phyloP scores from a whole-genome alignment of 2,888 invertebrate species.

The Portevinia maculata region DNA sequence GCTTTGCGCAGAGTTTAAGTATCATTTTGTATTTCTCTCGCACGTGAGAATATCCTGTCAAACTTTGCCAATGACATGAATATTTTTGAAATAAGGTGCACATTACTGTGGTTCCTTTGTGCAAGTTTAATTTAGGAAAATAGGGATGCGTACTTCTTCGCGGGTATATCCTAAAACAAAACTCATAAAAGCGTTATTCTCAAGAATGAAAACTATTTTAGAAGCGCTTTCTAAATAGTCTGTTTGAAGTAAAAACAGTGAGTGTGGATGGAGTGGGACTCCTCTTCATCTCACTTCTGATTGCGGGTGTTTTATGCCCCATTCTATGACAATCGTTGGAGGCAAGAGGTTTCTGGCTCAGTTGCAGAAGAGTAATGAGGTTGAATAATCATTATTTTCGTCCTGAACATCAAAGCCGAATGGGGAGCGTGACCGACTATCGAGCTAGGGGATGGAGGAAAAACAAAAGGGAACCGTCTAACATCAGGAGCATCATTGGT shows the following conservation, averaged over 20 bases:
- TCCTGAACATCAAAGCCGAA: constrained; percentile 67
- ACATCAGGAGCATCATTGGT: constrained; percentile 28
- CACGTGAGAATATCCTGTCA: constrained; percentile 28
- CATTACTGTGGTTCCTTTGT: constrained; percentile 12
- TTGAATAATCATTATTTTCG: constrained; percentile 72
- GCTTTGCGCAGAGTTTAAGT: constrained; percentile 34
- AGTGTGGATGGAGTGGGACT: neutral
- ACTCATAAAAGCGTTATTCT: constrained; percentile 42
- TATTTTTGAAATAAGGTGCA: neutral
- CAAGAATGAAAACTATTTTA: constrained; percentile 12
- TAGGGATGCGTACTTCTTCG: too few relatives aligned
- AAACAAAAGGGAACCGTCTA: constrained; percentile 22
- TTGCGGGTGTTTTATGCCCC: neutral
- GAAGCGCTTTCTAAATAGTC: neutral
- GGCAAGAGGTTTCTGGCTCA: neutral
- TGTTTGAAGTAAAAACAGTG: constrained; percentile 35
- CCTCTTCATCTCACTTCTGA: constrained; percentile 23
- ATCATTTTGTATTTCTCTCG: constrained; percentile 4
- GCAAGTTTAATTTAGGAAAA: too few relatives aligned
- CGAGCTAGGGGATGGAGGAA: neutral
- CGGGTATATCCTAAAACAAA: too few relatives aligned
- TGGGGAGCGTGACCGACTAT: neutral
- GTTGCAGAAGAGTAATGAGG: constrained; percentile 61
- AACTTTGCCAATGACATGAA: constrained; percentile 33
- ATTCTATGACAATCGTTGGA: neutral